Percentiles rank a stretch among this genome's conserved stretches.
Evolutionary conservation across 2,113 vertebrate genomes (phyloP).

Genomic region (Archilochus colubris): DNA sequence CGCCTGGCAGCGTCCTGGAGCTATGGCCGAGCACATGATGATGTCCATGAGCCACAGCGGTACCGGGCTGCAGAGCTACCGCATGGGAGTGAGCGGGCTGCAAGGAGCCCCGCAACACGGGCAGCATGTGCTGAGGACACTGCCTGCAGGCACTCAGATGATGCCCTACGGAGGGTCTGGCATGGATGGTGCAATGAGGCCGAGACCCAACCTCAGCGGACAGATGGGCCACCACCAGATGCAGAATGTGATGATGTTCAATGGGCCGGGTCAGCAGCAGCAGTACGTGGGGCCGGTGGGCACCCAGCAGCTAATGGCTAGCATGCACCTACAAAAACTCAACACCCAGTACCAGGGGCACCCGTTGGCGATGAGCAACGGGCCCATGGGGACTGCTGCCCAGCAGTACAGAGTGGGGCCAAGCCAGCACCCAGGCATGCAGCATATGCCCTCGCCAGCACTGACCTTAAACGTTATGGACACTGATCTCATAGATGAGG

Average conservation of each 20-base stretch:
- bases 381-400: constrained; percentile 74
- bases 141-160: constrained; percentile 79
- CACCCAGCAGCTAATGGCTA: constrained; percentile 89
- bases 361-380: constrained; percentile 79
- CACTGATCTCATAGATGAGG: constrained; percentile 95
- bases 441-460: constrained; percentile 82
- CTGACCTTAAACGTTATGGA: constrained; percentile 90
- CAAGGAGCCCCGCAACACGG: constrained; percentile 83
- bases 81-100: constrained; percentile 84
- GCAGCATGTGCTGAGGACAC: constrained; percentile 81
- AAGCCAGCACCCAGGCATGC: constrained; percentile 80
- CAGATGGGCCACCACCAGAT: constrained; percentile 81
- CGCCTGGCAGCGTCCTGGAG: not conserved
- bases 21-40: constrained; percentile 95
- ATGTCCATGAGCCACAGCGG: constrained; percentile 90
- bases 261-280: constrained; percentile 82
- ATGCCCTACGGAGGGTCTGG: constrained; percentile 85
- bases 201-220: constrained; percentile 74
- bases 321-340: constrained; percentile 94
- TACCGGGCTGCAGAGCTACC: constrained; percentile 84
- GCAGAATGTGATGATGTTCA: constrained; percentile 81
- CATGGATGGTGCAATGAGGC: constrained; percentile 84
- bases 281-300: constrained; percentile 85
- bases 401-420: constrained; percentile 84
- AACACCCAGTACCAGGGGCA: constrained; percentile 91